Conservation (phyloP, 92 coral and sea anemone genomes). For the Plumapathes pennacea region DNA sequence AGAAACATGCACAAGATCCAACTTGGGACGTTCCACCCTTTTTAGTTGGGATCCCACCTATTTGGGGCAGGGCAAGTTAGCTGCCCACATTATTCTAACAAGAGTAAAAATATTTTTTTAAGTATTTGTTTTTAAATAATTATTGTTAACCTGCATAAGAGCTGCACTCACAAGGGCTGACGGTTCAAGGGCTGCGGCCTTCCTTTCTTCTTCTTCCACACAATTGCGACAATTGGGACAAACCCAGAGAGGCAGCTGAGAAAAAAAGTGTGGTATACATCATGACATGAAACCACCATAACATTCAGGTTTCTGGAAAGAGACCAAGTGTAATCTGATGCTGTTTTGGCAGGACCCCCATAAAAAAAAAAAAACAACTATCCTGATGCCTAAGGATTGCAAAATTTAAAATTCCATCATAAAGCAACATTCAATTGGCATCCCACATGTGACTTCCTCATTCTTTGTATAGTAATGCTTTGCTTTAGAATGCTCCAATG, state of each 20-base stretch:
- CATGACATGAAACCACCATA: neutral
- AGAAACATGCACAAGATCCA: no score
- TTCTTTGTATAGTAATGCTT: no score
- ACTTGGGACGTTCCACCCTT: no score
- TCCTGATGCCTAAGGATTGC: neutral
- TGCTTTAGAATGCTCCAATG: no score
- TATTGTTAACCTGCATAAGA: neutral
- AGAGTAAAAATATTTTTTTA: no score
- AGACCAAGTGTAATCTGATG: no score
- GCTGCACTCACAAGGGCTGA: constrained; percentile 42
- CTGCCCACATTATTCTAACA: no score
- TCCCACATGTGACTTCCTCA: constrained; percentile 26
- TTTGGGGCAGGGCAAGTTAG: no score
- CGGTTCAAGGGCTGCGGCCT: constrained; percentile 60
- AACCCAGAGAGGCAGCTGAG: constrained; percentile 75
- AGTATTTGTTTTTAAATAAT: neutral
- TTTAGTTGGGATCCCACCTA: no score
- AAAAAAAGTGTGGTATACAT: neutral
- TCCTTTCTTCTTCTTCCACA: constrained; percentile 69
- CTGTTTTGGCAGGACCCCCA: no score
- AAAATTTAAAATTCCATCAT: neutral
- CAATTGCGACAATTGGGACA: constrained; percentile 74
- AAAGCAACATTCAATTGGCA: neutral
- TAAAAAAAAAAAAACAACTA: no score
- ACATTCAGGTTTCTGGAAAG: no score